Evolutionary conservation across 2,113 vertebrate genomes (phyloP), one percentile per base, ranked within the genome.

Genomic region (Platichthys stellatus): DNA sequence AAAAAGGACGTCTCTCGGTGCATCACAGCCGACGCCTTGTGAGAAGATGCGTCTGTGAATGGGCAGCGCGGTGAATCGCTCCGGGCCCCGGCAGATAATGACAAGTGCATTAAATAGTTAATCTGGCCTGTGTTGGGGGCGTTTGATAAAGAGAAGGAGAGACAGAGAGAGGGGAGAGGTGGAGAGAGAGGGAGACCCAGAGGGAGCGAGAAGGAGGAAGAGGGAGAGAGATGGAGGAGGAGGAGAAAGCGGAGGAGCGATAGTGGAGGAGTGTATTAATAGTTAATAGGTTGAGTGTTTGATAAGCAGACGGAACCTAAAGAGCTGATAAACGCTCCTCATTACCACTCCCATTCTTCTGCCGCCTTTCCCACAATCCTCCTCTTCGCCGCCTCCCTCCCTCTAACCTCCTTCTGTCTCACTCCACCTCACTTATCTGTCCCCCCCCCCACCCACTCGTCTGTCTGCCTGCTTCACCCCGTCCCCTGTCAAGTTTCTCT

Each of bases 21-120:
- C 38, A 40, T 90, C 91, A 86, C 68, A 82, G 76, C 72, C 80
- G 4, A 80, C 79, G 85, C 63, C 74, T 72, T 82, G 88, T 90
- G 92, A 90, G 90, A 90, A 91, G 90, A 84, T 63, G 83, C 20
- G 63, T 60, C 12, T 53, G 65, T 83, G 87, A 89, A 88, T 69
- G 72, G 77, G 62, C 51, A 71, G 67, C 18, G 23, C 47, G 21
- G 68, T 81, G 92, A 91, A 92, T 88, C 85, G 83, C 92, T 93
- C 76, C 86, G 80, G 88, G 90, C 76, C 65, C 56, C 21, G 74
- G 72, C 63, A 83, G 92, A 91, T 93, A 92, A 93, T 88, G 88
- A 88, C 87, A 85, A 89, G 84, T 84, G 85, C 86, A 87, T 93
- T 93, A 89, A 93, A 93, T 90, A 93, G 92, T 93, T 93, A 91